Evolutionary conservation across 1,140 invertebrate genomes (phyloP), one percentile per base, ranked within the genome.

Genomic region (Atta cephalotes): DNA sequence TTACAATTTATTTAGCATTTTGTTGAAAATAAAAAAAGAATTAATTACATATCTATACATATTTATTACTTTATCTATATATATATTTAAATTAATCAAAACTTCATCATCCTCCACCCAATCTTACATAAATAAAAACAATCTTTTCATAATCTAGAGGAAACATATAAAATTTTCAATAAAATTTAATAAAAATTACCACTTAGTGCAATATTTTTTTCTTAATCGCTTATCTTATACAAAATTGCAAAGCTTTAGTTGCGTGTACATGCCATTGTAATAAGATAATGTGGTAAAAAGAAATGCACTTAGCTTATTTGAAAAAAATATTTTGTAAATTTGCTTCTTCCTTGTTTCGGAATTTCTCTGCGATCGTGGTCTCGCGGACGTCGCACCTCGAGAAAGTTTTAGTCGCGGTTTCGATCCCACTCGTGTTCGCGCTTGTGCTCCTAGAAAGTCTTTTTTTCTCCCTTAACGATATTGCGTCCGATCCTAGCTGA

Each of bases 391-490:
- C 25, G 53, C 35, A 28, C 12, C 78, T 35, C 56, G 87, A 89
- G 87, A 90, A 85, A 90, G 84, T 84, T 84, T 49, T 49, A 80
- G 21, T 18, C 49, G 58, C 51, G 74, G 49, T 63, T 62, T 88
- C 68, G 62, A 80, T 91, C 65, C 58, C 63, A 70, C 60, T 45
- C 70, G 76, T 76, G 58, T 72, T 78, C 78, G 25, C 58, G 76
- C 39, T 39, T 58, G 74, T 77, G 53, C 82, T 79, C 72, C 35
- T 89, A 90, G 84, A 90, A 90, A 90, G 88, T 80, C 45, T 68
- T 89, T 90, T 66, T 82, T 84, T 71, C 71, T 58, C 25, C 39
- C 53, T 58, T 45, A 66, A 66, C 31, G 35, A 81, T 76, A 89
- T 90, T 79, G 39, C 28, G n/a, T 60, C 87, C 63, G 82, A 88